Conservation (phyloP, 2,113 vertebrate species). For the Galbula dea region DNA sequence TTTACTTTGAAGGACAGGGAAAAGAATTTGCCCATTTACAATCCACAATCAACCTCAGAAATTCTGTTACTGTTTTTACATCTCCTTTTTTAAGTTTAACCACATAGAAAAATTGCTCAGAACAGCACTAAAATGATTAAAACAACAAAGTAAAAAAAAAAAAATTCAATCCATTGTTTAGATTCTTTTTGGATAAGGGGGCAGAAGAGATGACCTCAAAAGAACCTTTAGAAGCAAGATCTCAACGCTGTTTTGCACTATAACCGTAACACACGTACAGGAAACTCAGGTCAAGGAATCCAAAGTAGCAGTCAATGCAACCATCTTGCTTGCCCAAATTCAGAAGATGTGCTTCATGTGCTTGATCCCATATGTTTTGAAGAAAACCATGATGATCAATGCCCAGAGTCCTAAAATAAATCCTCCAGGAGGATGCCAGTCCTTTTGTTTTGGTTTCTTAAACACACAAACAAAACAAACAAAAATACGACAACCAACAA, state of each 20-base stretch:
- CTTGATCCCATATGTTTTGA: conserved; percentile 94
- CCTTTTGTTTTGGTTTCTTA: conserved; percentile 94
- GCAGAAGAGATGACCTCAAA: not conserved
- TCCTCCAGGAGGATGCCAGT: conserved; percentile 97
- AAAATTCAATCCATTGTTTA: not conserved
- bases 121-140: not conserved
- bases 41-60: not conserved
- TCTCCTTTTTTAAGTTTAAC: not conserved
- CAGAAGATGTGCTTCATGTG: conserved; percentile 97
- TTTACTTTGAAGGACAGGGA: not conserved
- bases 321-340: conserved; percentile 11
- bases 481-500: no score
- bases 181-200: not conserved
- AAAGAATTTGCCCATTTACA: not conserved
- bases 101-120: not conserved
- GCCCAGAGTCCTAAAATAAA: conserved; percentile 98
- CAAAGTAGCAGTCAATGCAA: not conserved
- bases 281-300: not conserved
- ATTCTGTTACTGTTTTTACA: not conserved
- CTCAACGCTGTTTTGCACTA: not conserved
- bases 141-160: not conserved
- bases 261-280: not conserved
- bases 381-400: conserved; percentile 95
- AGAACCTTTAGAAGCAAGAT: not conserved
- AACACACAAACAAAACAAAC: conserved; percentile 35